phyloP scores from a whole-genome alignment of 2,113 vertebrate genomes.

The Ceyx margarethae region DNA sequence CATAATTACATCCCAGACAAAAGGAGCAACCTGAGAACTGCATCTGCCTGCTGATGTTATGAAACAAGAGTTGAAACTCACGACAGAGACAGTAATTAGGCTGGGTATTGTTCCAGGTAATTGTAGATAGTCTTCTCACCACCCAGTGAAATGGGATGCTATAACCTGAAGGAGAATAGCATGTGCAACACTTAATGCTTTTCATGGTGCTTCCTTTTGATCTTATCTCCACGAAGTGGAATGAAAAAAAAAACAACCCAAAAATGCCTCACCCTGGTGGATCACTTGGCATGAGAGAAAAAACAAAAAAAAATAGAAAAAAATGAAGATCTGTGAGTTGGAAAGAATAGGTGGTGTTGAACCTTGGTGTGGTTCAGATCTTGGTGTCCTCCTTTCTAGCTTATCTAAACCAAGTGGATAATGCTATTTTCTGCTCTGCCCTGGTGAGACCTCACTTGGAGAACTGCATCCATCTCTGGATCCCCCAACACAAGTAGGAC shows the following conservation, averaged over 20 bases:
- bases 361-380: not conserved
- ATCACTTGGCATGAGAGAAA: not conserved
- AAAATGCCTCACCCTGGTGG: not conserved
- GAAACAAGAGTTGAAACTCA: not conserved
- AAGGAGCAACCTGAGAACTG: constrained; percentile 26
- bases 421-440: not conserved
- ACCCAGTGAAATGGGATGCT: not conserved
- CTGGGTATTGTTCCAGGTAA: not conserved
- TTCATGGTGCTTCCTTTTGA: not conserved
- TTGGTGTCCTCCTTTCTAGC: not conserved
- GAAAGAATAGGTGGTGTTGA: not conserved
- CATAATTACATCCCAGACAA: constrained; percentile 44
- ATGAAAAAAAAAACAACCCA: not conserved
- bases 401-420: not conserved
- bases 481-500: too few relatives aligned
- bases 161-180: not conserved
- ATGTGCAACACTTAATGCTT: not conserved
- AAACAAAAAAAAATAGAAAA: not conserved
- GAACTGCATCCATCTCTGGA: too few relatives aligned
- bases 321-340: not conserved
- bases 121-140: constrained; percentile 15
- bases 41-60: not conserved
- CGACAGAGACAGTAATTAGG: constrained; percentile 42
- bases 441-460: too few relatives aligned
- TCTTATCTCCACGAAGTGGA: not conserved